phyloP scores from a whole-genome alignment of 2,113 vertebrate species.

The Oophaga pumilio region DNA sequence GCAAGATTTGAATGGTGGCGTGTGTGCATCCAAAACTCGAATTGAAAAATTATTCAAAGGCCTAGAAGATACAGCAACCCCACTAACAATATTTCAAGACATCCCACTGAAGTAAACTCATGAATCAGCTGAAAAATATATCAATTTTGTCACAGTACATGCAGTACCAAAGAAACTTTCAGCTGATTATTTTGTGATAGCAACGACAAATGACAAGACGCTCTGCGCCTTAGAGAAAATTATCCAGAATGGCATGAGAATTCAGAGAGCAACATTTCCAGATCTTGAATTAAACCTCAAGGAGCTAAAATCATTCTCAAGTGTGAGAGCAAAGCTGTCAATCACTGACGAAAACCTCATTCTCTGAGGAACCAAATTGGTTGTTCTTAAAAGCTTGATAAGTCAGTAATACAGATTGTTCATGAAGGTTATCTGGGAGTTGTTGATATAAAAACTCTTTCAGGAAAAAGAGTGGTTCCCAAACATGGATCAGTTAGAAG shows the following conservation, averaged over 20 bases:
- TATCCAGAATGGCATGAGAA: slow-evolving; percentile 3
- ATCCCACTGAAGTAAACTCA: background rate
- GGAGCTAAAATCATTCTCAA: background rate
- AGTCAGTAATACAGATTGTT: no score
- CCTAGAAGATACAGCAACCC: background rate
- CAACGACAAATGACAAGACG: background rate
- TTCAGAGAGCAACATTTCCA: background rate
- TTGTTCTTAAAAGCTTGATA: no score
- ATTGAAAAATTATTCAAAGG: background rate
- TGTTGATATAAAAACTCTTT: no score
- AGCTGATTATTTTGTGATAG: background rate
- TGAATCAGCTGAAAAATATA: background rate
- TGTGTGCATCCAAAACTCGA: background rate
- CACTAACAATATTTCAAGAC: background rate
- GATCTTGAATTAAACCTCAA: background rate
- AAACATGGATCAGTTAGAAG: no score
- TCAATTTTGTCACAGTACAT: background rate
- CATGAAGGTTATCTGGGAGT: no score
- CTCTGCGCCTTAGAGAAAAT: background rate
- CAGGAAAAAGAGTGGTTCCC: no score
- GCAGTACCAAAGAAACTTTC: background rate
- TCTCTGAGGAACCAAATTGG: no score
- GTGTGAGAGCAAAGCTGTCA: background rate
- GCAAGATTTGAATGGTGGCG: background rate
- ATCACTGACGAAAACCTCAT: no score